Evolutionary conservation across 2,797 vertebrate species (phyloP).

Genomic region (Trichosurus vulpecula): DNA sequence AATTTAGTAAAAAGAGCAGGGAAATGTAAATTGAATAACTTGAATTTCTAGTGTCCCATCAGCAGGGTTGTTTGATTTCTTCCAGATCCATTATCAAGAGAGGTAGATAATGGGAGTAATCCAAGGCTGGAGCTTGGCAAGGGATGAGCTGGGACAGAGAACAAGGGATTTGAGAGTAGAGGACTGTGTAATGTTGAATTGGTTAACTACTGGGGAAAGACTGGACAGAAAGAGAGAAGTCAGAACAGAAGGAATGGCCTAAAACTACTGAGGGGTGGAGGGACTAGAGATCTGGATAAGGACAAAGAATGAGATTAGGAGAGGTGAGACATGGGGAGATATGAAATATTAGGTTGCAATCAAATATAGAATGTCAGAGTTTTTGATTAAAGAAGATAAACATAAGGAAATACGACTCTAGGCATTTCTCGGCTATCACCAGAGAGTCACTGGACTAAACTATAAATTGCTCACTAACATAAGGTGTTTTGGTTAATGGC

Average conservation of each 20-base stretch:
- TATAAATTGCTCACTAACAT: background rate
- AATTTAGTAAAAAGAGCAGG: background rate
- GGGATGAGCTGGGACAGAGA: background rate
- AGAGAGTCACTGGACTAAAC: constrained; percentile 37
- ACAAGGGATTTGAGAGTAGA: background rate
- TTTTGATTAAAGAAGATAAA: background rate
- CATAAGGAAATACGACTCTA: constrained; percentile 6
- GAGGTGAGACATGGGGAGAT: background rate
- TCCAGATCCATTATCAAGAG: background rate
- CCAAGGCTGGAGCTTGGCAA: background rate
- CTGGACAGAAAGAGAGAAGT: background rate
- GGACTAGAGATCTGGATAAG: background rate
- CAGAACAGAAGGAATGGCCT: background rate
- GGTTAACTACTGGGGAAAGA: background rate
- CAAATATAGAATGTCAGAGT: background rate
- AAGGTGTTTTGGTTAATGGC: background rate
- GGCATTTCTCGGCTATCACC: background rate
- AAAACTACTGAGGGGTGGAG: background rate
- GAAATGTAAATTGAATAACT: background rate
- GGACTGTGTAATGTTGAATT: background rate
- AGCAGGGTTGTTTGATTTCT: background rate
- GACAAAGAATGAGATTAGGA: background rate
- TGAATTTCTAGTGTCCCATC: background rate
- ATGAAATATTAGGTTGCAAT: background rate
- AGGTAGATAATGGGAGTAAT: background rate